These are phyloP conservation scores for Orycteropus afer DNA, from an alignment of 2,113 vertebrate genomes.

Conservation along the genomic window DNA sequence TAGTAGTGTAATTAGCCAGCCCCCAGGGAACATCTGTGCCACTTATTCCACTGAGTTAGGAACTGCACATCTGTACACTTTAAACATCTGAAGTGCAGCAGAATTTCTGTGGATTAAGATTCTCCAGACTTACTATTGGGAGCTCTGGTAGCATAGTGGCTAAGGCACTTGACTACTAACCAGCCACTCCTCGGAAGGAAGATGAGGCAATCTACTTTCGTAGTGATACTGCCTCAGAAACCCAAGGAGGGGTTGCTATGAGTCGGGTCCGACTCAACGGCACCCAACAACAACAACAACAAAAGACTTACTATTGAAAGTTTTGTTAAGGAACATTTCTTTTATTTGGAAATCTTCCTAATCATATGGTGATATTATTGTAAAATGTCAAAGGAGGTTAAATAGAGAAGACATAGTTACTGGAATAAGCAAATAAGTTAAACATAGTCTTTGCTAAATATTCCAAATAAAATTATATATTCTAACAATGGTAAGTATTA, in stretches of 20 bases:
- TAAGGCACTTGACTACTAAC: no score
- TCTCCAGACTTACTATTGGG: not conserved
- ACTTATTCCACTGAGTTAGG: not conserved
- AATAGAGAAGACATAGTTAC: not conserved
- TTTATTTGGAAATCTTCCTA: not conserved
- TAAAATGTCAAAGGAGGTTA: not conserved
- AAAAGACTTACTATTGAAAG: not conserved
- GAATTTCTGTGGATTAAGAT: not conserved
- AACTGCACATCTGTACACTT: not conserved
- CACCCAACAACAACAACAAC: no score
- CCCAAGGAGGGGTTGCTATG: no score
- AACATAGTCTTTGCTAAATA: not conserved
- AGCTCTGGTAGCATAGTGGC: no score
- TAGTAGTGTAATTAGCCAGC: constrained; percentile 4
- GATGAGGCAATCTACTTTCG: no score
- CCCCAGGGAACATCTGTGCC: constrained; percentile 27
- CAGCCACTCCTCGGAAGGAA: no score
- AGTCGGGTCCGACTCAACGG: no score
- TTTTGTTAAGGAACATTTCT: constrained; percentile 42
- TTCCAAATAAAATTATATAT: not conserved
- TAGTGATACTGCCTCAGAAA: no score
- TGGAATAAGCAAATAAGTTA: constrained; percentile 1
- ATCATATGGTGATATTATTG: not conserved
- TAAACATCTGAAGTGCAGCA: not conserved
- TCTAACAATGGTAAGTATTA: constrained; percentile 15